These are phyloP conservation scores for Potamilus streckersoni DNA, from an alignment of 1,140 invertebrate genomes.

Conservation along the genomic window DNA sequence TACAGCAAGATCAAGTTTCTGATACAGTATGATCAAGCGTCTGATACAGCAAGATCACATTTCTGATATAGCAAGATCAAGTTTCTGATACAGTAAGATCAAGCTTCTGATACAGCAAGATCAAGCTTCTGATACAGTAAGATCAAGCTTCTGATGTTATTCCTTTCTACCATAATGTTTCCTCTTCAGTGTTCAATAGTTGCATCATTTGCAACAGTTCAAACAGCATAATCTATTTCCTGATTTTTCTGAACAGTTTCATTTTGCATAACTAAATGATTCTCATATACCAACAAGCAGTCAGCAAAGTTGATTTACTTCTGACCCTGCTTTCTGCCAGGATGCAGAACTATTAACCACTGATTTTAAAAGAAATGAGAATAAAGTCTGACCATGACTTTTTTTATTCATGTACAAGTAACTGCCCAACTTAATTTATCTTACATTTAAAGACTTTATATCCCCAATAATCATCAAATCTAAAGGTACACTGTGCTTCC, in stretches of 20 bases:
- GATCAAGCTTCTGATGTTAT: neutral
- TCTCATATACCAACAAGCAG: neutral
- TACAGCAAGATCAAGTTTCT: too few species aligned
- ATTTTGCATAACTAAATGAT: neutral
- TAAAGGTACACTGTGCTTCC: too few species aligned
- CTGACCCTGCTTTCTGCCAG: neutral
- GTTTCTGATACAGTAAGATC: too few species aligned
- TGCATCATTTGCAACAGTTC: neutral
- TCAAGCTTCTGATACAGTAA: neutral
- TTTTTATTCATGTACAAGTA: too few species aligned
- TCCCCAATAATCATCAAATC: too few species aligned
- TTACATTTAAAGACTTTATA: too few species aligned
- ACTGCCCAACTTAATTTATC: too few species aligned
- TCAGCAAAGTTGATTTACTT: neutral
- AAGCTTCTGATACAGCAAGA: neutral
- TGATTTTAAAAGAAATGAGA: neutral
- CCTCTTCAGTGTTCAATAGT: conserved; percentile 5
- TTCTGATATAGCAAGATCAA: too few species aligned
- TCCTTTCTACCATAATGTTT: neutral
- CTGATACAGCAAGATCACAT: too few species aligned
- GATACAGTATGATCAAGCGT: too few species aligned
- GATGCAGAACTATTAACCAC: neutral
- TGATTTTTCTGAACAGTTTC: neutral
- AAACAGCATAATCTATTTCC: neutral
- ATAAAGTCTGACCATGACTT: conserved; percentile 1